phyloP scores from a whole-genome alignment of 2,797 vertebrate genomes.

The Hydrolagus colliei region DNA sequence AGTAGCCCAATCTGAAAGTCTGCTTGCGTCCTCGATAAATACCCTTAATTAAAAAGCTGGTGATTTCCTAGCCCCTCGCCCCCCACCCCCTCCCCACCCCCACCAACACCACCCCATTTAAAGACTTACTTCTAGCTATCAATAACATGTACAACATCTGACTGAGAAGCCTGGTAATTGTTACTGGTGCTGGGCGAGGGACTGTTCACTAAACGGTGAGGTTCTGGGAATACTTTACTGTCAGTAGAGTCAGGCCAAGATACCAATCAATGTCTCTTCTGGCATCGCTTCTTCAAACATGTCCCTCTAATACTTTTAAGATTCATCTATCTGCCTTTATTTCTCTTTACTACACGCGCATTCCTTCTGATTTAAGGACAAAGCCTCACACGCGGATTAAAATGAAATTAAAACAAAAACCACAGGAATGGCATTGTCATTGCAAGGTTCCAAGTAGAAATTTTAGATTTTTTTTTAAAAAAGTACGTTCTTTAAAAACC shows the following conservation, averaged over 20 bases:
- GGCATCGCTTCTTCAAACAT: constrained; percentile 6
- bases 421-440: not conserved
- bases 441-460: not conserved
- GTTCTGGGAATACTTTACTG: constrained; percentile 20
- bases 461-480: not conserved
- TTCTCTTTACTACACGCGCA: constrained; percentile 4
- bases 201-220: constrained; percentile 17
- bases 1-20: constrained; percentile 22
- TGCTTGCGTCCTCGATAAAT: constrained; percentile 11
- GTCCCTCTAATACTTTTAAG: constrained; percentile 7
- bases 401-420: constrained; percentile 25
- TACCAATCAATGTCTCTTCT: constrained; percentile 28
- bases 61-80: not conserved
- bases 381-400: constrained; percentile 6
- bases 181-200: constrained; percentile 13
- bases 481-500: not conserved
- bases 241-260: constrained; percentile 19
- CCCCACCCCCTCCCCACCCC: too few relatives aligned
- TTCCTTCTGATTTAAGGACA: constrained; percentile 12
- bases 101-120: constrained; percentile 2
- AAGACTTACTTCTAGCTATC: constrained; percentile 12
- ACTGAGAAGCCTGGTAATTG: not conserved
- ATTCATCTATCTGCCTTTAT: constrained; percentile 9
- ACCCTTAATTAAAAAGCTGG: constrained; percentile 4
- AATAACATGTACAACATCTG: constrained; percentile 29